Base-by-base conservation (phyloP, 2,888 invertebrate genomes). In the Netelia melanura region DNA sequence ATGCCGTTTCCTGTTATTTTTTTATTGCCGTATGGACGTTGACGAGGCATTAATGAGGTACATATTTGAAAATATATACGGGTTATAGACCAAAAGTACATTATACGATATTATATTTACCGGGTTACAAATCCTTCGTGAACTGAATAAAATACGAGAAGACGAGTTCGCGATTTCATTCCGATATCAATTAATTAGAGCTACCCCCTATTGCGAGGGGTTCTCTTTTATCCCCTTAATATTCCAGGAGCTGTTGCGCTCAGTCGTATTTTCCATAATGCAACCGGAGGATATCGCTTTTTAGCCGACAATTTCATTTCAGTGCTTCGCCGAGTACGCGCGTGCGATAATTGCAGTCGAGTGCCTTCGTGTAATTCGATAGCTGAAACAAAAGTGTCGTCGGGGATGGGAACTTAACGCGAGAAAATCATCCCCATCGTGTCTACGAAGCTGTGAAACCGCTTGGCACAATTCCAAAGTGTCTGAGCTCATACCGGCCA, bases 341-440 rank as follows among this genome's bases (percentile, higher is more conserved):
- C 48, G 74, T 65, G 74, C 62, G 70, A 61, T 81, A 85, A 85
- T 85, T 81, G 75, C 44, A 81, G 78, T 71, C 70, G 78, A 85
- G 84, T 85, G 84, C 84, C 75, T 54, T 77, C 44, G 48, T 62
- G 81, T 81, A 81, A 85, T 81, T 85, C 68, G 81, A 85, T 85
- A 71, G 52, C 54, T 65, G 74, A 56, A 23, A 54, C 77, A n/a
- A 48, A 62, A 84, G 84, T 48, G 68, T 52, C 25, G 48, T 61
- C 62, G 44, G 52, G 54, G 62, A 70, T 44, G 61, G 62, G 72
- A 38, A 71, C 52, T 5, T 9, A 48, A 68, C 56, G 70, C 68
- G 62, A 70, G 48, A 58, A 64, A 81, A 61, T 56, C 74, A 43
- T 38, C 52, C 67, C 38, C 68, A 9, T n/a, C 44, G 61, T 23